phyloP scores from a whole-genome alignment of 2,113 vertebrate species.

The Phylloscopus whistleri region DNA sequence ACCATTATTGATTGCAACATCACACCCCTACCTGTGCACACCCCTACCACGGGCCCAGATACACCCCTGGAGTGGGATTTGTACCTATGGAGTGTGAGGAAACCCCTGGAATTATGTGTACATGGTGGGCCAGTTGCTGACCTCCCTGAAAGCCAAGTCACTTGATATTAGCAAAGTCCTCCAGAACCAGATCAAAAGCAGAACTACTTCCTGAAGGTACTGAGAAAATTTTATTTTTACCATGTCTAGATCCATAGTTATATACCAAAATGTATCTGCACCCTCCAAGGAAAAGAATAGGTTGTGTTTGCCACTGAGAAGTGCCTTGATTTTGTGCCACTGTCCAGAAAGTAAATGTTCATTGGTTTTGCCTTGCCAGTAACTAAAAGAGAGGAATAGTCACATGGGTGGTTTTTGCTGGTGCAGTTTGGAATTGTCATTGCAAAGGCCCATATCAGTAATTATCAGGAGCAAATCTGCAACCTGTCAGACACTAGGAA shows the following conservation, averaged over 20 bases:
- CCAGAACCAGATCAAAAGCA: not conserved
- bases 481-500: not conserved
- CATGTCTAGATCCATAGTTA: not conserved
- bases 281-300: not conserved
- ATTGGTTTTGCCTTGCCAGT: not conserved
- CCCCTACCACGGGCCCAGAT: rapidly evolving
- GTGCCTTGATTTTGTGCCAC: not conserved
- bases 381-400: not conserved
- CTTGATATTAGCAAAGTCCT: not conserved
- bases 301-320: not conserved
- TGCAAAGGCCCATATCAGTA: not conserved
- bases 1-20: not conserved
- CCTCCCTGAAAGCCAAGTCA: not conserved
- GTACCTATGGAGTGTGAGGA: not conserved
- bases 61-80: not conserved
- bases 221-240: not conserved
- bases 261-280: not conserved
- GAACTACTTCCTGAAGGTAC: not conserved
- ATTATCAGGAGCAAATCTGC: not conserved
- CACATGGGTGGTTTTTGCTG: not conserved
- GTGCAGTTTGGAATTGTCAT: not conserved
- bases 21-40: not conserved
- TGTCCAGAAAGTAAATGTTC: not conserved
- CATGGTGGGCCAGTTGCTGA: not conserved
- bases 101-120: not conserved